Conservation (phyloP, 2,113 vertebrate species). For the Willisornis vidua region DNA sequence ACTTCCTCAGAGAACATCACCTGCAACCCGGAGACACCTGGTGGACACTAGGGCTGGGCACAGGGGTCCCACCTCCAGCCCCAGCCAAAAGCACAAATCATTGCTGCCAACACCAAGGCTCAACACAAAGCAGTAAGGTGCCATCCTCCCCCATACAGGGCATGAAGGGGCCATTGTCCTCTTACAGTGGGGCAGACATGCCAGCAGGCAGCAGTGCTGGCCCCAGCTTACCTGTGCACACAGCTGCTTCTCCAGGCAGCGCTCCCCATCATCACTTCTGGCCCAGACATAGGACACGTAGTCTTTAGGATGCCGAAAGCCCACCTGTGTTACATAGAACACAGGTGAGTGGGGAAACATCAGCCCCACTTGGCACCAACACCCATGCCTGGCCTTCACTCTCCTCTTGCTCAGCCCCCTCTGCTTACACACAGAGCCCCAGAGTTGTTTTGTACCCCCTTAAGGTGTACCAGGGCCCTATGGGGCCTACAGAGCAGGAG, state of each 20-base stretch:
- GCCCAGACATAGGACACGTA: slow-evolving; percentile 94
- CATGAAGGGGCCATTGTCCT: background rate
- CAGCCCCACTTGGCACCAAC: background rate
- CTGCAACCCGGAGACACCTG: slow-evolving; percentile 66
- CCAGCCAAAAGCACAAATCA: background rate
- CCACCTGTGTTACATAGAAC: slow-evolving; percentile 78
- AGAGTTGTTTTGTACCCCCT: background rate
- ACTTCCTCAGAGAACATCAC: slow-evolving; percentile 90
- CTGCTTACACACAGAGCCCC: background rate
- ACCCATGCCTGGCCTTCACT: background rate
- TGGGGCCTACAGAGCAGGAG: background rate
- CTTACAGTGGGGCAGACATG: rapidly evolving
- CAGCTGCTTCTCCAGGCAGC: slow-evolving; percentile 49
- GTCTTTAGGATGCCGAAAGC: slow-evolving; percentile 95
- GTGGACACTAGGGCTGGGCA: background rate
- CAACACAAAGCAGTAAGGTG: background rate
- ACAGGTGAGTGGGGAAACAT: background rate
- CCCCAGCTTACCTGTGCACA: slow-evolving; percentile 40
- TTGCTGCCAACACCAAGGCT: background rate
- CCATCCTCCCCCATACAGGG: background rate
- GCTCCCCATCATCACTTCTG: slow-evolving; percentile 87
- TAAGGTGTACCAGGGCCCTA: background rate
- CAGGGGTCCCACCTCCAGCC: background rate
- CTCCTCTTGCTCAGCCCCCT: background rate
- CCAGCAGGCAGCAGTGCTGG: background rate